A percentile compares a stretch with the other conserved stretches of the same genome.
Evolutionary conservation across 2,113 vertebrate species (phyloP).

Genomic region (Pyrgilauda ruficollis): DNA sequence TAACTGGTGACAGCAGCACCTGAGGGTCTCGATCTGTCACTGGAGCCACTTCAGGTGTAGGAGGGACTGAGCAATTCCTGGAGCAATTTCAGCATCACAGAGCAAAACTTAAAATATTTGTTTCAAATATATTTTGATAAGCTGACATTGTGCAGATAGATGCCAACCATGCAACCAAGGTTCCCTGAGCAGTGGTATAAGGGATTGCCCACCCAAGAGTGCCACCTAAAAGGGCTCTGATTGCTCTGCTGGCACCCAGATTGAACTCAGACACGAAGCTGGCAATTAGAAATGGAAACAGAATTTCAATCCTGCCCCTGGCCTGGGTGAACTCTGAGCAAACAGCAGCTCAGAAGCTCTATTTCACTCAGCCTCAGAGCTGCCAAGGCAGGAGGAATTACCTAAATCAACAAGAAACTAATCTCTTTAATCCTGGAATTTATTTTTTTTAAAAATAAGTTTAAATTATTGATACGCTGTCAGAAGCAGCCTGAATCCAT

Average conservation of each 20-base stretch:
- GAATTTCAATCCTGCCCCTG: background rate
- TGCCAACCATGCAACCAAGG: rapidly evolving
- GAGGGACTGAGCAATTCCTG: background rate
- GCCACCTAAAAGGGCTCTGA: background rate
- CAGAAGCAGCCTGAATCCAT: background rate
- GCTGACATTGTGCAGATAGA: background rate
- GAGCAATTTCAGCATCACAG: background rate
- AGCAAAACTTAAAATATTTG: background rate
- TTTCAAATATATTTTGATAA: background rate
- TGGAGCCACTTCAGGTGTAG: background rate
- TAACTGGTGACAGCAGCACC: background rate
- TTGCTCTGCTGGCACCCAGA: background rate
- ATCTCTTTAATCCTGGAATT: conserved; percentile 41
- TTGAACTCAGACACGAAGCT: background rate
- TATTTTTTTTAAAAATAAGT: conserved; percentile 13
- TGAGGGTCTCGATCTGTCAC: background rate
- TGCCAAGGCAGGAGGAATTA: background rate
- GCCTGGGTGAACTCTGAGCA: background rate
- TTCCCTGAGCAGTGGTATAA: background rate
- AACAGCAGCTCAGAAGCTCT: background rate
- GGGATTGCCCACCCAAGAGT: background rate
- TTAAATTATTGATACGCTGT: conserved; percentile 65
- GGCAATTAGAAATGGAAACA: background rate
- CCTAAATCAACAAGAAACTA: conserved; percentile 7
- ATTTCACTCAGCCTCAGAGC: background rate